These are phyloP conservation scores for Ennomos quercinarius DNA, from an alignment of 2,888 invertebrate species.

Conservation along the genomic window DNA sequence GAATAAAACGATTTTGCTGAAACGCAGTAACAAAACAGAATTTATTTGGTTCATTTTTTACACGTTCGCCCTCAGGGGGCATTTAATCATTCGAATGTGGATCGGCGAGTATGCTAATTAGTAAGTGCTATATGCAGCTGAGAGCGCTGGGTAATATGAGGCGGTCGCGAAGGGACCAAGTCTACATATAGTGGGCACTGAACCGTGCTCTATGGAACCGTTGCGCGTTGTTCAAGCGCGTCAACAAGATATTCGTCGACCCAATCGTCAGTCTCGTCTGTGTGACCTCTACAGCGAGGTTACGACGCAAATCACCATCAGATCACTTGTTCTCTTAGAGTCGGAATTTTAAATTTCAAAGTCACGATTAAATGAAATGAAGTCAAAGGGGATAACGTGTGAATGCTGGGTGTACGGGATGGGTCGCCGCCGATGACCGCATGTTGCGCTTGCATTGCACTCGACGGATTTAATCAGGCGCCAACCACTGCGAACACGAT, in stretches of 20 bases:
- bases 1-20: conserved; percentile 53
- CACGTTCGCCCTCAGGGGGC: conserved; percentile 42
- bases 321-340: conserved; percentile 22
- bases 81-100: conserved; percentile 55
- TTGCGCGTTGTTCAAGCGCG: conserved; percentile 43
- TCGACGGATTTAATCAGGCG: conserved; percentile 69
- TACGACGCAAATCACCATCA: conserved; percentile 29
- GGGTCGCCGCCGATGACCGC: conserved; percentile 51
- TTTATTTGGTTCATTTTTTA: conserved; percentile 44
- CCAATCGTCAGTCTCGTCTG: conserved; percentile 32
- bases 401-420: conserved; percentile 35
- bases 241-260: conserved; percentile 29
- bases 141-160: conserved; percentile 50
- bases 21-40: conserved; percentile 49
- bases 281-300: conserved; percentile 29
- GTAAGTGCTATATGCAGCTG: conserved; percentile 59
- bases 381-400: conserved; percentile 5
- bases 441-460: conserved; percentile 60
- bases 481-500: conserved; percentile 66
- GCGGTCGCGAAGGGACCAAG: conserved; percentile 39
- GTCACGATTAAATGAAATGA: conserved; percentile 32
- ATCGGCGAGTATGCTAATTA: conserved; percentile 61
- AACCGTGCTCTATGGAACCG: conserved; percentile 46
- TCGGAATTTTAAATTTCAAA: conserved; percentile 14
- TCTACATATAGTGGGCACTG: conserved; percentile 48